phyloP scores from a whole-genome alignment of 2,797 vertebrate genomes.

The Sebastes taczanowskii region DNA sequence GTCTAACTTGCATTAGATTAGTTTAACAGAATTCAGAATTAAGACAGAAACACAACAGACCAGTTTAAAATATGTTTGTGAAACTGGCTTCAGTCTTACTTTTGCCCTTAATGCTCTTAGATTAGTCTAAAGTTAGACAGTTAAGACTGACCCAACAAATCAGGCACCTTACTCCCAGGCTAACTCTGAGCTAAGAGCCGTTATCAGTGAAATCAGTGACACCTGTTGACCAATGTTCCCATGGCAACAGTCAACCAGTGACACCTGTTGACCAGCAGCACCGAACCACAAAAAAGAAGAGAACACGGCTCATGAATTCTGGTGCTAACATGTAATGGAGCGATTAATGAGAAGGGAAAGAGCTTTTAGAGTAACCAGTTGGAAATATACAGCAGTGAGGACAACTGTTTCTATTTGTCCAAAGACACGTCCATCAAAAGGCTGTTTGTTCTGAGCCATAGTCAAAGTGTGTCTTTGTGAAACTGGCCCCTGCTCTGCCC shows the following conservation, averaged over 20 bases:
- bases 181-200: neutral
- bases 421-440: neutral
- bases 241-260: neutral
- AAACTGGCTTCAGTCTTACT: neutral
- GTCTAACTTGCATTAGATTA: neutral
- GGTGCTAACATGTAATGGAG: neutral
- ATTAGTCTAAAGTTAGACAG: neutral
- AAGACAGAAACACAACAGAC: neutral
- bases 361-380: neutral
- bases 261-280: neutral
- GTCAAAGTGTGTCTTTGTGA: neutral
- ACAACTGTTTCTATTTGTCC: neutral
- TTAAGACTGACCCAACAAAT: neutral
- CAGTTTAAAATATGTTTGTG: neutral
- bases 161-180: neutral
- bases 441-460: neutral
- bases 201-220: neutral
- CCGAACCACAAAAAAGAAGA: neutral
- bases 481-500: neutral
- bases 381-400: neutral
- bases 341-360: neutral
- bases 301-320: neutral
- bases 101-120: neutral
- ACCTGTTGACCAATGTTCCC: neutral
- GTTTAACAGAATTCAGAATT: neutral